A percentile compares a stretch with the other conserved stretches of the same genome.
Evolutionary conservation across 2,888 invertebrate species (phyloP).

Genomic region (Drosophila prostipennis): DNA sequence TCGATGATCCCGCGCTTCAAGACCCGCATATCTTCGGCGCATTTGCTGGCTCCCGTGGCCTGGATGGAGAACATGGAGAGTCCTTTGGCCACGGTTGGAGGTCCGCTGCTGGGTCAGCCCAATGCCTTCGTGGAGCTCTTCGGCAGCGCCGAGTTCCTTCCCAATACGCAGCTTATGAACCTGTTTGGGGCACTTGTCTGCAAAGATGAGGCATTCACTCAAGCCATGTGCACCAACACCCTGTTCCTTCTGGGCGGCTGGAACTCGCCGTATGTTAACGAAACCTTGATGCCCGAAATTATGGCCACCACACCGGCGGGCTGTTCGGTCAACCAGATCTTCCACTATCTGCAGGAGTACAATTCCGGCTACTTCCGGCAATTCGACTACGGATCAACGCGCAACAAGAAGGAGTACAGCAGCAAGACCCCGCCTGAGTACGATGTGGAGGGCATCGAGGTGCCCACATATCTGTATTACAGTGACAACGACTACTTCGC

Average conservation of each 20-base stretch:
- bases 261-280: slow-evolving; percentile 69
- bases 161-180: slow-evolving; percentile 66
- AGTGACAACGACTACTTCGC: slow-evolving; percentile 78
- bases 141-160: slow-evolving; percentile 75
- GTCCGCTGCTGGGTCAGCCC: slow-evolving; percentile 84
- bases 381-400: slow-evolving; percentile 67
- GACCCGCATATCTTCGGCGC: slow-evolving; percentile 69
- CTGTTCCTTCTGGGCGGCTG: slow-evolving; percentile 71
- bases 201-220: slow-evolving; percentile 51
- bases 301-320: slow-evolving; percentile 78
- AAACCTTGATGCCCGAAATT: slow-evolving; percentile 72
- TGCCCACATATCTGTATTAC: slow-evolving; percentile 74
- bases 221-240: slow-evolving; percentile 62
- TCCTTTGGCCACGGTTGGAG: slow-evolving; percentile 86
- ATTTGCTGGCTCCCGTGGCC: slow-evolving; percentile 75
- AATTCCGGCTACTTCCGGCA: slow-evolving; percentile 67
- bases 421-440: slow-evolving; percentile 60
- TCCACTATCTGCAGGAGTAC: slow-evolving; percentile 77
- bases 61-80: slow-evolving; percentile 74
- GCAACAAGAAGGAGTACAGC: slow-evolving; percentile 68
- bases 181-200: slow-evolving; percentile 63
- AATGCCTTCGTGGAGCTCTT: slow-evolving; percentile 69
- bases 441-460: slow-evolving; percentile 57
- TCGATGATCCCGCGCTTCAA: slow-evolving; percentile 63
- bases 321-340: slow-evolving; percentile 72